Evolutionary conservation across 2,797 vertebrate genomes (phyloP), one percentile per base, ranked within the genome.

Genomic region (Smutsia temminckii): DNA sequence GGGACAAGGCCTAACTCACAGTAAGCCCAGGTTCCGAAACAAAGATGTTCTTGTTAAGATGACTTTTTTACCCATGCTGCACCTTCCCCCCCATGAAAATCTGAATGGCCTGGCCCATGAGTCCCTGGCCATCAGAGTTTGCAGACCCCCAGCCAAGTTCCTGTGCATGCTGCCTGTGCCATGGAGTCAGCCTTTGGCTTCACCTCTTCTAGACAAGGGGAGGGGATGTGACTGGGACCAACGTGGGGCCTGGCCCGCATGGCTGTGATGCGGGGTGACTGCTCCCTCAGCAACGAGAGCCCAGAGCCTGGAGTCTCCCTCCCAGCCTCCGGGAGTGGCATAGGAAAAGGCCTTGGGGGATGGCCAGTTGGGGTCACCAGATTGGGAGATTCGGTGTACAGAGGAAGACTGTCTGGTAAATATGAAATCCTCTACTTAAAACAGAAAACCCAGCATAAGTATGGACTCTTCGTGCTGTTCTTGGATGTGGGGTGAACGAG

Each of bases 191-290:
- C 3, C 10, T 16, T 17, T 34, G 40, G 25, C 25, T 3, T 9
- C 8, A 2, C 29, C 18, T 78, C 37, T 55, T 42, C 85, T 37
- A 0, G 10, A 21, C 10, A 6, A 61, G 53, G 14, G 7, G 3
- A 29, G 20, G 16, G 16, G 32, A 37, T 0, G 32, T 2, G 2
- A 34, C 4, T 12, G 4, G 29, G 81, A 61, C 59, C 59, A 37
- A 42, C 8, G 13, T 5, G 5, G 0, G n/a, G 8, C 34, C 68
- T 49, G 29, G 20, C 29, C 3, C 5, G 51, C 40, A 21, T 0
- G 0, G 21, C 34, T 20, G 10, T 3, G 37, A n/a, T 1, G 29
- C 17, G 6, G 0, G 0, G 9, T 17, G 6, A 59, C 21, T 81
- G 37, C 11, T 46, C n/a, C 40, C 18, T 1, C 1, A 13, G 34